These are phyloP conservation scores for Oegoconia quadripuncta DNA, from an alignment of 2,888 invertebrate genomes.

Conservation along the genomic window DNA sequence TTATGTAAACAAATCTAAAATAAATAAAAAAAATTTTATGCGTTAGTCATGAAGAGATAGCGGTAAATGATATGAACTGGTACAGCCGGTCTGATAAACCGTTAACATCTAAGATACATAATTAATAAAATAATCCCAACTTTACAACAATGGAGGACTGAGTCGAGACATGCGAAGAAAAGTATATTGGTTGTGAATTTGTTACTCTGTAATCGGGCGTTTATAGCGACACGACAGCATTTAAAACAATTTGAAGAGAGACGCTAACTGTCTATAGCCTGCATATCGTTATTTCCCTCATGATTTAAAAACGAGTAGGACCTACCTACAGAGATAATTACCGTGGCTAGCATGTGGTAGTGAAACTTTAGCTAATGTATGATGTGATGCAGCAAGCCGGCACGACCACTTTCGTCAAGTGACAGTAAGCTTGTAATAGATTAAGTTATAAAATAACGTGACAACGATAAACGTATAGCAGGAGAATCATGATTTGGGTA, in stretches of 20 bases:
- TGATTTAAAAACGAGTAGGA: too few species aligned
- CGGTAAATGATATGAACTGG: conserved; percentile 66
- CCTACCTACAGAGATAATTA: conserved; percentile 6
- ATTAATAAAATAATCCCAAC: conserved; percentile 48
- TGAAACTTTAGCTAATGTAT: conserved; percentile 29
- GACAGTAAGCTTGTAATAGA: neutral
- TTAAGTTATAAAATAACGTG: neutral
- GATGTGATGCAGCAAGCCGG: conserved; percentile 26
- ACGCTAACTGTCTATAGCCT: too few species aligned
- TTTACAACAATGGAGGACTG: conserved; percentile 19
- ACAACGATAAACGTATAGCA: too few species aligned
- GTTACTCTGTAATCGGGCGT: too few species aligned
- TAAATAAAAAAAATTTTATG: conserved; percentile 21
- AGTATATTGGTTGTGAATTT: neutral
- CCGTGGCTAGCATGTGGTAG: conserved; percentile 24
- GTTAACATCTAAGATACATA: conserved; percentile 60
- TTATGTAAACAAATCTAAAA: conserved; percentile 3
- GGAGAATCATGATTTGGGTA: too few species aligned
- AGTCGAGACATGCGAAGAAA: conserved; percentile 9
- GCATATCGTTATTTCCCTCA: too few species aligned
- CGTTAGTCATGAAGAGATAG: conserved; percentile 50
- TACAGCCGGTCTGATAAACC: conserved; percentile 61
- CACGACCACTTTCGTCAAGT: conserved; percentile 15
- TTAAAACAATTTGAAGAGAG: too few species aligned
- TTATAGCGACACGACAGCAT: too few species aligned